These are phyloP conservation scores for Macrosoma leucophasiata DNA, from an alignment of 2,888 invertebrate genomes.

Conservation along the genomic window DNA sequence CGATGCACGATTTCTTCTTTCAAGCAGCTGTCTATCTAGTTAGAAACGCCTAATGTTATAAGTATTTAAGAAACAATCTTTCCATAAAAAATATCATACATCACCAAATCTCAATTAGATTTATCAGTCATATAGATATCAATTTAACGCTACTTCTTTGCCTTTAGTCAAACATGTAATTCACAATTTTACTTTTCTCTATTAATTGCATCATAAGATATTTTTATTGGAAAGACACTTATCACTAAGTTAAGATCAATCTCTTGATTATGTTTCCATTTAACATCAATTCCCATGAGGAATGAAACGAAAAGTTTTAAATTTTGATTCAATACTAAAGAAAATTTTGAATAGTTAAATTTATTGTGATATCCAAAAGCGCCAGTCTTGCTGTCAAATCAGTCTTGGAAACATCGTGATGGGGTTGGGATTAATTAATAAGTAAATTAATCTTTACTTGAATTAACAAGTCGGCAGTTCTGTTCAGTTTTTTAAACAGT, in stretches of 20 bases:
- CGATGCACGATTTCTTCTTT: constrained; percentile 74
- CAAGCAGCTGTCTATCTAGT: constrained; percentile 73
- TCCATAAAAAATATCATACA: constrained; percentile 37
- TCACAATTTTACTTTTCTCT: constrained; percentile 10
- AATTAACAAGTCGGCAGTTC: too few species aligned
- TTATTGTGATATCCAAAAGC: constrained; percentile 69
- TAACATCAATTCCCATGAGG: constrained; percentile 69
- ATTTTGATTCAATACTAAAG: constrained; percentile 31
- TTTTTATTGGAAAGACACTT: constrained; percentile 59
- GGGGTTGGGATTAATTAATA: constrained; percentile 16
- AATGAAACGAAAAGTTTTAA: constrained; percentile 73
- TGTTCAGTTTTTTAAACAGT: too few species aligned
- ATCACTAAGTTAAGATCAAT: constrained; percentile 64
- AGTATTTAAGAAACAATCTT: constrained; percentile 57
- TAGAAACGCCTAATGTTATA: constrained; percentile 72
- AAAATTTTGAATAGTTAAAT: constrained; percentile 36
- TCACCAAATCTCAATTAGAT: constrained; percentile 4
- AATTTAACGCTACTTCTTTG: not conserved
- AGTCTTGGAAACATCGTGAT: constrained; percentile 26
- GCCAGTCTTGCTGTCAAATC: constrained; percentile 56
- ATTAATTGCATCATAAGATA: constrained; percentile 12
- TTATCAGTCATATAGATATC: constrained; percentile 7
- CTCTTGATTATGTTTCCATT: constrained; percentile 50
- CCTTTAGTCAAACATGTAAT: constrained; percentile 6
- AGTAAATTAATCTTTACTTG: not conserved